Conservation (phyloP, 2,797 vertebrate genomes). For the Bradypus variegatus region DNA sequence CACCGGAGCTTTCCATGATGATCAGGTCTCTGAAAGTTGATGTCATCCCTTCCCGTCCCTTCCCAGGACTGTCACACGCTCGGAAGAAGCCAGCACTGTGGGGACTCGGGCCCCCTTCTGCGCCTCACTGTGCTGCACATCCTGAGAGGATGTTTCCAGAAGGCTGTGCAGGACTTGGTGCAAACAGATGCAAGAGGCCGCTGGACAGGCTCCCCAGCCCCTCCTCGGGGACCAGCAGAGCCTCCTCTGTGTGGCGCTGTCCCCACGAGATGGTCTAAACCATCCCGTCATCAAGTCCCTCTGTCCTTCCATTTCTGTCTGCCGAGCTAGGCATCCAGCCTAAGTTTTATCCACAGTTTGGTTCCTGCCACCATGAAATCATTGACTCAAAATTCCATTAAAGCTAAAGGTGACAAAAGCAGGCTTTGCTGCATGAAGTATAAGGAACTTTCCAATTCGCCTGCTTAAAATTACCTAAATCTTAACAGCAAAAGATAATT, state of each 20-base stretch:
- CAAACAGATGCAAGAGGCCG: background rate
- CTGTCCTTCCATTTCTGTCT: background rate
- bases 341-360: background rate
- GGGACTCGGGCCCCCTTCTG: background rate
- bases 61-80: background rate
- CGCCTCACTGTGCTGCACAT: background rate
- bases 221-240: no score
- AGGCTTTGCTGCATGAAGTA: background rate
- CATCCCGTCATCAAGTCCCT: background rate
- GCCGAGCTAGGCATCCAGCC: background rate
- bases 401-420: background rate
- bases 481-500: background rate
- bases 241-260: no score
- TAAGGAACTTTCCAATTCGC: background rate
- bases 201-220: no score
- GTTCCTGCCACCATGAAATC: background rate
- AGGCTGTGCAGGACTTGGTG: background rate
- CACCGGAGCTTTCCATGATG: background rate
- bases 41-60: background rate
- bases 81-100: background rate
- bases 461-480: background rate
- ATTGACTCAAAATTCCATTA: background rate
- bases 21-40: slow-evolving; percentile 6
- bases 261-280: background rate
- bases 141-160: slow-evolving; percentile 9